phyloP scores from a whole-genome alignment of 2,888 invertebrate genomes.

The Zhuqinia jingwanae region DNA sequence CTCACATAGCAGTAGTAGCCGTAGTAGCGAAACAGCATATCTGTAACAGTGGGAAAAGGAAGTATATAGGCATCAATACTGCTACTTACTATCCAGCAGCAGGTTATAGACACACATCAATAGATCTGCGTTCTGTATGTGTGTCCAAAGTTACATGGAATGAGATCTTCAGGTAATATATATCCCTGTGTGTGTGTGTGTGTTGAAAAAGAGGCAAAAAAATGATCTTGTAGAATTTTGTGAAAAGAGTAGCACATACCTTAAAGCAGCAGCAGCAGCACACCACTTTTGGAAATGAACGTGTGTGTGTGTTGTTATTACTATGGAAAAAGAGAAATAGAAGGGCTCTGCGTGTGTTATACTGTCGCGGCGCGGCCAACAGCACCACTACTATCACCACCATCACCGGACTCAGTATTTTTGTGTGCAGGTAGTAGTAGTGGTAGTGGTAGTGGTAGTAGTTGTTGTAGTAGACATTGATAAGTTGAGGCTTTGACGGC shows the following conservation, averaged over 20 bases:
- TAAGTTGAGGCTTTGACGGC: conserved; percentile 44
- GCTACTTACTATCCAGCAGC: background rate
- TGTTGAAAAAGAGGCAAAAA: background rate
- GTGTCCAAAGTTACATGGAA: conserved; percentile 7
- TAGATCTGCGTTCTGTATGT: too few species aligned
- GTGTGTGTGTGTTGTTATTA: too few species aligned
- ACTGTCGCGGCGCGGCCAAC: too few species aligned
- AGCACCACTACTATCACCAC: too few species aligned
- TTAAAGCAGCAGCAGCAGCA: background rate
- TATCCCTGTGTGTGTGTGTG: background rate
- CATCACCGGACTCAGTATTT: background rate
- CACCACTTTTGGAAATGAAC: conserved; percentile 23
- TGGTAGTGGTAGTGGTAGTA: too few species aligned
- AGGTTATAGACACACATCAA: too few species aligned
- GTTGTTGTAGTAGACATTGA: conserved; percentile 31
- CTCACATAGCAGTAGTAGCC: background rate
- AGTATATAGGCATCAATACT: background rate
- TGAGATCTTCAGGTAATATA: conserved; percentile 36
- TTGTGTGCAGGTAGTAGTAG: background rate
- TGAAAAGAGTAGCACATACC: background rate
- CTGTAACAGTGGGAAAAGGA: too few species aligned
- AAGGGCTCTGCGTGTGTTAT: too few species aligned
- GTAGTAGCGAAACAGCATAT: too few species aligned
- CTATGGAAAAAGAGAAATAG: too few species aligned
- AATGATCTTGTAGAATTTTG: too few species aligned